These are phyloP conservation scores for Malthinus flaveolus DNA, from an alignment of 2,888 invertebrate genomes.

Conservation along the genomic window DNA sequence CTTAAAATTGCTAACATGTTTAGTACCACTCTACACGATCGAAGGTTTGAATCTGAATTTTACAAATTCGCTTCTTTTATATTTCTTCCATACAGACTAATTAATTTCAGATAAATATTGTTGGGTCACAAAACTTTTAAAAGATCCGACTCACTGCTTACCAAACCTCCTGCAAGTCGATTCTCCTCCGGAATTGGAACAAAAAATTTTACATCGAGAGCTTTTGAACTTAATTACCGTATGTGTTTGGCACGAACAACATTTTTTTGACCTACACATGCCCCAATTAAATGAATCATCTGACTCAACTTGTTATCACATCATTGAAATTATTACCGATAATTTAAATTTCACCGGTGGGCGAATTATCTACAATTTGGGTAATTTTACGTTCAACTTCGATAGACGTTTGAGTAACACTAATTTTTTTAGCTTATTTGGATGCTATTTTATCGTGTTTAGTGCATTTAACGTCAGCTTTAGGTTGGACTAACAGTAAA, in stretches of 20 bases:
- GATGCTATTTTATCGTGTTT: slow-evolving; percentile 57
- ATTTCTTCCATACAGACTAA: slow-evolving; percentile 11
- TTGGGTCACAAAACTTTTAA: slow-evolving; percentile 48
- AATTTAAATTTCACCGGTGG: slow-evolving; percentile 58
- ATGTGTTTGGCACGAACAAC: slow-evolving; percentile 48
- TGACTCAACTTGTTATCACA: slow-evolving; percentile 51
- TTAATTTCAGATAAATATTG: slow-evolving; percentile 32
- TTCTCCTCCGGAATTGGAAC: slow-evolving; percentile 37
- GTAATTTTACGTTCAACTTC: slow-evolving; percentile 43
- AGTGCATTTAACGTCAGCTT: slow-evolving; percentile 56
- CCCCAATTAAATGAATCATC: slow-evolving; percentile 15
- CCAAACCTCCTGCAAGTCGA: slow-evolving; percentile 44
- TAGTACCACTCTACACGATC: slow-evolving; percentile 43
- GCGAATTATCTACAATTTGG: slow-evolving; percentile 61
- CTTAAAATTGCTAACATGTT: slow-evolving; percentile 41
- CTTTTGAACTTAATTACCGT: slow-evolving; percentile 49
- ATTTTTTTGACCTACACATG: slow-evolving; percentile 36
- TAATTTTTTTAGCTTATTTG: slow-evolving; percentile 54
- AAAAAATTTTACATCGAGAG: slow-evolving; percentile 46
- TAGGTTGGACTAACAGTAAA: slow-evolving; percentile 55
- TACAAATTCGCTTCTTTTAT: slow-evolving; percentile 18
- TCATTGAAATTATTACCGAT: slow-evolving; percentile 56
- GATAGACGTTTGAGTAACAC: too few species aligned
- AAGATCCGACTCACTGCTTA: slow-evolving; percentile 42
- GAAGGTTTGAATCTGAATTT: slow-evolving; percentile 7